Conservation (phyloP, 1,140 invertebrate genomes). For the Pseudomyrmex gracilis region DNA sequence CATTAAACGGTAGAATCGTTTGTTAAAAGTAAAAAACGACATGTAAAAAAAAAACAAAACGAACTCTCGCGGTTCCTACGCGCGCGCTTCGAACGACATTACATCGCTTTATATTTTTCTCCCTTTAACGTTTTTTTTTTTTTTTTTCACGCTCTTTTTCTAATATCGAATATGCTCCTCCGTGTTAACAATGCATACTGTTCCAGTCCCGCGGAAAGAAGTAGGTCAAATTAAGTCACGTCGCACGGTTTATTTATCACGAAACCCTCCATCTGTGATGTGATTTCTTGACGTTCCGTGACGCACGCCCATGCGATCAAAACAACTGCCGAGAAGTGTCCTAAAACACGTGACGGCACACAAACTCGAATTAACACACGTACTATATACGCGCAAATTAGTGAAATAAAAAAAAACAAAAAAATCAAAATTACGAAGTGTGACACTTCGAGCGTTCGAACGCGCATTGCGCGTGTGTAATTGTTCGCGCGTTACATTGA, state of each 20-base stretch:
- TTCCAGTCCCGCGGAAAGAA: background rate
- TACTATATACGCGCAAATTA: no score
- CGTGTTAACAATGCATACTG: background rate
- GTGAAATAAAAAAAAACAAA: no score
- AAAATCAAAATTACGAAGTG: no score
- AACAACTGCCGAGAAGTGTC: background rate
- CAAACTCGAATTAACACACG: background rate
- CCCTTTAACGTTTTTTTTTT: background rate
- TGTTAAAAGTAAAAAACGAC: background rate
- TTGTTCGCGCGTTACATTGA: slow-evolving; percentile 21
- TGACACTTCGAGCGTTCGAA: slow-evolving; percentile 1
- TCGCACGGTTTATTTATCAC: background rate
- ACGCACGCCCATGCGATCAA: background rate
- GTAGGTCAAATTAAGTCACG: slow-evolving; percentile 25
- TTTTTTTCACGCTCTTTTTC: no score
- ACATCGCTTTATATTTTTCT: background rate
- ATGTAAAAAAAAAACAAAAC: background rate
- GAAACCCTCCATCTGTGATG: background rate
- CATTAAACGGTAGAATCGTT: slow-evolving; percentile 6
- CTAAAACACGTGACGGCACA: background rate
- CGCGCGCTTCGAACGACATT: background rate
- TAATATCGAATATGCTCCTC: no score
- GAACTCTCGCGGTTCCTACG: background rate
- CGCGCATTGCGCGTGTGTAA: background rate
- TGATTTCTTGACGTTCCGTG: slow-evolving; percentile 17